These are phyloP conservation scores for Drosophila crucigera DNA, from an alignment of 2,888 invertebrate genomes.

Conservation along the genomic window DNA sequence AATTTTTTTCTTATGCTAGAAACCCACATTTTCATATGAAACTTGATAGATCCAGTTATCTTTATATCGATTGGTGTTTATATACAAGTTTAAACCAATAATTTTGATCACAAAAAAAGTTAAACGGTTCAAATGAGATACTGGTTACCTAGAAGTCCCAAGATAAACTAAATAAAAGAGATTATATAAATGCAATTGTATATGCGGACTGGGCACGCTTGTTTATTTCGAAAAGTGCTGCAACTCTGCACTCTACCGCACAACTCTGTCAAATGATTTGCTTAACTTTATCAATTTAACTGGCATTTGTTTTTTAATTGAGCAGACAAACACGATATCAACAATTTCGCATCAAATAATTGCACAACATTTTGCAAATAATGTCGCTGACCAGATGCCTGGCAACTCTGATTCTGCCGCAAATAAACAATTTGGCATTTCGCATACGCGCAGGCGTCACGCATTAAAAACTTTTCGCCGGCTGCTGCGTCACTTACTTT, in stretches of 20 bases:
- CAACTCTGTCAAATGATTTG: slow-evolving; percentile 20
- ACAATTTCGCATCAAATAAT: slow-evolving; percentile 27
- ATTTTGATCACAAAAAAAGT: neutral
- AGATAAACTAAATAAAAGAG: neutral
- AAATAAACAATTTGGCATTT: slow-evolving; percentile 38
- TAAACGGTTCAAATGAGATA: neutral
- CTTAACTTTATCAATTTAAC: neutral
- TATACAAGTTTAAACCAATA: neutral
- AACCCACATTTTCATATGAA: neutral
- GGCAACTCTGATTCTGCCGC: slow-evolving; percentile 41
- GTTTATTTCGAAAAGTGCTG: neutral
- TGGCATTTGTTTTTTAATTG: slow-evolving; percentile 12
- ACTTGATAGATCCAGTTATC: neutral
- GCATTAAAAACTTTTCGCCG: slow-evolving; percentile 52
- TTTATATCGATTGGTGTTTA: neutral
- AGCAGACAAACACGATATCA: slow-evolving; percentile 14
- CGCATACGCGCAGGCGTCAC: slow-evolving; percentile 58
- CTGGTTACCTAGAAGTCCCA: neutral
- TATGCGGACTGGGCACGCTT: neutral
- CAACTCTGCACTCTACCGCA: slow-evolving; percentile 15
- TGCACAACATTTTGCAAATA: slow-evolving; percentile 45
- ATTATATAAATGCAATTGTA: neutral
- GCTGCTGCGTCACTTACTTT: slow-evolving; percentile 43
- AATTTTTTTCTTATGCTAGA: neutral
- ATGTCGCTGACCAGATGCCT: slow-evolving; percentile 33